Base-by-base conservation (phyloP, 2,113 vertebrate genomes). In the Gymnobelideus leadbeateri region DNA sequence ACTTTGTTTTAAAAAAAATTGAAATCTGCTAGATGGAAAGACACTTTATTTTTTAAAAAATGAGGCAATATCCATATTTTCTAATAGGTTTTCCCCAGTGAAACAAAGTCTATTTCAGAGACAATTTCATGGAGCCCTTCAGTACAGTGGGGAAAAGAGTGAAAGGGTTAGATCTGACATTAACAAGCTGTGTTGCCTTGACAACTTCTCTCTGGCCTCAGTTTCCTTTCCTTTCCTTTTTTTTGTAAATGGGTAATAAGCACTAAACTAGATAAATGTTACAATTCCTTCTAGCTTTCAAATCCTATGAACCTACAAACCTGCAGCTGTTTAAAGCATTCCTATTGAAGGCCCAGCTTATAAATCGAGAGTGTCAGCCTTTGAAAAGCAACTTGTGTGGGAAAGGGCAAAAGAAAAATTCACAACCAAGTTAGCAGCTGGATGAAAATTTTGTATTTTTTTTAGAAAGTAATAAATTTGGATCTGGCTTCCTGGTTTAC, bases 371-470 rank as follows among this genome's bases (percentile, higher is more conserved):
- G 84, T 92, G 95, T 94, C 92, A 92, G 89, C 89, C 57, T 96
- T 96, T 97, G 94, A 97, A 97, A 97, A 91, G 95, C 96, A 95
- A 94, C 47, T 96, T 94, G 91, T 52, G 93, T 94, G 94, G 98
- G 96, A 77, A 97, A 97, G 96, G 61, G 89, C 37, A 84, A 43
- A 84, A 84, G 68, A 96, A 95, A 96, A 94, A 8, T n/a, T 91
- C 94, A 31, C 50, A 93, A 55, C 46, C 91, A 11, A 19, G 54
- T 94, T 95, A 91, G 95, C 95, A 55, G 47, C 37, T 61, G 43
- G 91, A n/a, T 92, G 92, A 50, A 92, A 6, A 91, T 96, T 96
- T 96, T 96, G 0, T 93, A 77, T 52, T 93, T 95, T 96, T n/a
- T 84, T 94, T 57, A 51, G 37, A 43, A 97, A 94, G 95, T 93